phyloP scores from a whole-genome alignment of 2,888 invertebrate species.

The Trimorus sp. region DNA sequence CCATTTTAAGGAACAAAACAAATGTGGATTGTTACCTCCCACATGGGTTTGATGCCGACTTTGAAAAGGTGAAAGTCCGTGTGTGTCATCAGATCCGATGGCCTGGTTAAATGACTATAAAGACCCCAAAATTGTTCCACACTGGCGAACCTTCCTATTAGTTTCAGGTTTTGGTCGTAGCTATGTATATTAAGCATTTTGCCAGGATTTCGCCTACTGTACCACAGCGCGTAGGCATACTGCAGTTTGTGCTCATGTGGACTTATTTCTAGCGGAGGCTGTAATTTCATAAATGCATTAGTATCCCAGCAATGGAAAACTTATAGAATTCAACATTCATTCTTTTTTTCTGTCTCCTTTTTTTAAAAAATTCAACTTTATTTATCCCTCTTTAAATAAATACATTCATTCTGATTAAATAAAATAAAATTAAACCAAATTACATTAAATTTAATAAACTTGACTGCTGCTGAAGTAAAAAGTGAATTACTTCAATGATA shows the following conservation, averaged over 20 bases:
- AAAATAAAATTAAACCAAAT: too few species aligned
- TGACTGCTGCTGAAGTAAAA: too few species aligned
- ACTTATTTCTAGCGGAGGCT: conserved; percentile 88
- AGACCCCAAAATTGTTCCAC: conserved; percentile 99
- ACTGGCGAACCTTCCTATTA: conserved; percentile 93
- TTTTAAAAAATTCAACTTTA: too few species aligned
- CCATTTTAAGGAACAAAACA: too few species aligned
- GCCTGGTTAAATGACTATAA: conserved; percentile 95
- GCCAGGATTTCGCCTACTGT: conserved; percentile 84
- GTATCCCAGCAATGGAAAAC: background rate
- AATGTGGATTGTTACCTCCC: conserved; percentile 90
- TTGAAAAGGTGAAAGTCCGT: conserved; percentile 98
- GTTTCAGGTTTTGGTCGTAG: conserved; percentile 91
- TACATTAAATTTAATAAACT: too few species aligned
- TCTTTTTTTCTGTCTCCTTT: too few species aligned
- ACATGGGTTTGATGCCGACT: conserved; percentile 99
- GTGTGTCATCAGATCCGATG: conserved; percentile 94
- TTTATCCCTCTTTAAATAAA: too few species aligned
- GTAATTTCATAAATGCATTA: background rate
- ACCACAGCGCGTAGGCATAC: conserved; percentile 97
- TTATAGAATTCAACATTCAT: too few species aligned
- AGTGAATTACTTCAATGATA: too few species aligned
- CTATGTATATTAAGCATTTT: conserved; percentile 84
- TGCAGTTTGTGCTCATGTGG: conserved; percentile 95
- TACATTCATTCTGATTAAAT: too few species aligned